These are phyloP conservation scores for Diachasmimorpha longicaudata DNA, from an alignment of 1,140 invertebrate genomes.

Conservation along the genomic window DNA sequence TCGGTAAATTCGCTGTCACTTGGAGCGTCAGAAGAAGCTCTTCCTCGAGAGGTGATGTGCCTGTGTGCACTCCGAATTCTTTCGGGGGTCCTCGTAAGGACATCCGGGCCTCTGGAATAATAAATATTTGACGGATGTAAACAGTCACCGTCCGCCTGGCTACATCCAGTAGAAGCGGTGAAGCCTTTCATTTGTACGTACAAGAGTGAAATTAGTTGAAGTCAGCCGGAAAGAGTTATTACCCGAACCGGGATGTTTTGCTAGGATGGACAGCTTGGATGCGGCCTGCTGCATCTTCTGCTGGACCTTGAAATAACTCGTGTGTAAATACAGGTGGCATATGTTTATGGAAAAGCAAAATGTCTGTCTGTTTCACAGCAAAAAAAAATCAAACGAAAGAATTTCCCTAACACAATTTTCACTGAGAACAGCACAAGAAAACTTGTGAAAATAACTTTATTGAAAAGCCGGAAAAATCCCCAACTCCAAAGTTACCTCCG, in stretches of 20 bases:
- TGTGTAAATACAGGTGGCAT: conserved; percentile 48
- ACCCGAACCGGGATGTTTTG: conserved; percentile 39
- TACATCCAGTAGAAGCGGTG: conserved; percentile 37
- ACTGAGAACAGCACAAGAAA: neutral
- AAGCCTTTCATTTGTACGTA: conserved; percentile 62
- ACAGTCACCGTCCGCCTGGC: neutral
- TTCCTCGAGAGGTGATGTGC: conserved; percentile 1
- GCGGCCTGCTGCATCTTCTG: conserved; percentile 32
- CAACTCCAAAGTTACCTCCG: neutral
- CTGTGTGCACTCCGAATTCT: conserved; percentile 8
- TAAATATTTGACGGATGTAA: conserved; percentile 56
- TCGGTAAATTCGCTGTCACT: conserved; percentile 14
- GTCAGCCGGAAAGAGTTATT: conserved; percentile 35
- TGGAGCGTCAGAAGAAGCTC: neutral
- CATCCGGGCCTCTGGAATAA: conserved; percentile 50
- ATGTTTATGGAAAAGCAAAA: neutral
- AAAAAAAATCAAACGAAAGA: no score
- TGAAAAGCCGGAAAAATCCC: neutral
- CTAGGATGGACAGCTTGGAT: conserved; percentile 37
- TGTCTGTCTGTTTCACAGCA: neutral
- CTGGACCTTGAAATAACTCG: conserved; percentile 42
- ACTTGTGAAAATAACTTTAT: neutral
- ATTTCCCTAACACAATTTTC: neutral
- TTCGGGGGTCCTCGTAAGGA: conserved; percentile 33
- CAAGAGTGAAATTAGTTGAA: conserved; percentile 58